These are phyloP conservation scores for Diadumene lineata DNA, from an alignment of 92 coral and sea anemone genomes.

Conservation along the genomic window DNA sequence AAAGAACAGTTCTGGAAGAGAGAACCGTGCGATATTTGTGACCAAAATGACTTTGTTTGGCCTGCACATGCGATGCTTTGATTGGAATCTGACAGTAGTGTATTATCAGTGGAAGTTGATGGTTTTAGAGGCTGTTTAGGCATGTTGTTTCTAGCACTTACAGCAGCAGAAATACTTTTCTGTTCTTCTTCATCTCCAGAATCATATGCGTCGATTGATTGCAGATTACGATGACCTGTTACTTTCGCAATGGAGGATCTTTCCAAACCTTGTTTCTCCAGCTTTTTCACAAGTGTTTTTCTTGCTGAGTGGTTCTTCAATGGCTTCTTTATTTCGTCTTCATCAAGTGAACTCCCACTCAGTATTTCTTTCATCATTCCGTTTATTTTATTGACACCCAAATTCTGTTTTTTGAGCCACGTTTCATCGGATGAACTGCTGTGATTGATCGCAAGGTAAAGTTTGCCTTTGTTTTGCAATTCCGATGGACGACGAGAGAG, in stretches of 20 bases:
- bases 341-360: constrained; percentile 29
- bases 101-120: no score
- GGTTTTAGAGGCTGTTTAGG: no score
- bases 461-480: constrained; percentile 24
- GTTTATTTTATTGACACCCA: constrained; percentile 39
- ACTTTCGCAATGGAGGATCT: constrained; percentile 31
- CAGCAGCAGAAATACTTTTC: constrained; percentile 8
- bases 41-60: no score
- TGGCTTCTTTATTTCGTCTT: constrained; percentile 12
- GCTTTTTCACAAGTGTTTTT: constrained; percentile 38
- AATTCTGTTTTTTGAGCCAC: constrained; percentile 45
- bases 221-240: constrained; percentile 39
- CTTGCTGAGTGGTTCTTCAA: constrained; percentile 49
- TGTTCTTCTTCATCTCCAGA: constrained; percentile 49
- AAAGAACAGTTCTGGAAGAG: no score
- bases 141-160: neutral
- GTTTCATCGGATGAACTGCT: constrained; percentile 23
- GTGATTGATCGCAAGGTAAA: constrained; percentile 40
- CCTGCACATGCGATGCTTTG: no score
- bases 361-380: constrained; percentile 33
- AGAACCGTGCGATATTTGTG: no score
- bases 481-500: constrained; percentile 26
- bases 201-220: constrained; percentile 50
- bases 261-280: constrained; percentile 31
- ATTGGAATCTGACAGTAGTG: no score